phyloP scores from a whole-genome alignment of 2,797 vertebrate genomes.

The Pteronotus mesoamericanus region DNA sequence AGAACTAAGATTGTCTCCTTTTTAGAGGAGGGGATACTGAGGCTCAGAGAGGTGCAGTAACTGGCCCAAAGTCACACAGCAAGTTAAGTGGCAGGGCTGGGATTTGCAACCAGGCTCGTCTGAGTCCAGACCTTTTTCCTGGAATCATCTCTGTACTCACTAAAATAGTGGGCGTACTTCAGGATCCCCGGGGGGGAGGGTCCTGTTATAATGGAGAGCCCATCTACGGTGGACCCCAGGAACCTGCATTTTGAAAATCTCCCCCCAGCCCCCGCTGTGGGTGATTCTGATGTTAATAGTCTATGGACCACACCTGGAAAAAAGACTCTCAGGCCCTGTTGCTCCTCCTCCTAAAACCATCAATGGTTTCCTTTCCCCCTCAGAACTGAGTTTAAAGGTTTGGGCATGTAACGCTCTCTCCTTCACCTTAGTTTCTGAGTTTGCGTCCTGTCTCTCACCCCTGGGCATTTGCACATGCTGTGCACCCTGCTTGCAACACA shows the following conservation, averaged over 20 bases:
- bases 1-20: neutral
- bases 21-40: neutral
- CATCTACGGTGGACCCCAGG: neutral
- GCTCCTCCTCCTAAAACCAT: neutral
- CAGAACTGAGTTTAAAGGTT: neutral
- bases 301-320: neutral
- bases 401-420: neutral
- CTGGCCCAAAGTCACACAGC: neutral
- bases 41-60: neutral
- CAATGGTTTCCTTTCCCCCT: neutral
- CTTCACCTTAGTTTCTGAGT: neutral
- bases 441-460: neutral
- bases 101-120: neutral
- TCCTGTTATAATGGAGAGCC: neutral
- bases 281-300: neutral
- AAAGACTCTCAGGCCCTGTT: neutral
- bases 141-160: neutral
- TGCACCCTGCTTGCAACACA: accelerated
- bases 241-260: no score
- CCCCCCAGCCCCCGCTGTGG: no score
- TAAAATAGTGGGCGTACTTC: neutral
- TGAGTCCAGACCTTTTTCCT: neutral
- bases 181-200: neutral
- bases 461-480: neutral
- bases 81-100: neutral